Percentiles rank a stretch among this genome's conserved stretches.
Evolutionary conservation across 2,888 invertebrate genomes (phyloP).

Genomic region (Cosmorhoe ocellata): DNA sequence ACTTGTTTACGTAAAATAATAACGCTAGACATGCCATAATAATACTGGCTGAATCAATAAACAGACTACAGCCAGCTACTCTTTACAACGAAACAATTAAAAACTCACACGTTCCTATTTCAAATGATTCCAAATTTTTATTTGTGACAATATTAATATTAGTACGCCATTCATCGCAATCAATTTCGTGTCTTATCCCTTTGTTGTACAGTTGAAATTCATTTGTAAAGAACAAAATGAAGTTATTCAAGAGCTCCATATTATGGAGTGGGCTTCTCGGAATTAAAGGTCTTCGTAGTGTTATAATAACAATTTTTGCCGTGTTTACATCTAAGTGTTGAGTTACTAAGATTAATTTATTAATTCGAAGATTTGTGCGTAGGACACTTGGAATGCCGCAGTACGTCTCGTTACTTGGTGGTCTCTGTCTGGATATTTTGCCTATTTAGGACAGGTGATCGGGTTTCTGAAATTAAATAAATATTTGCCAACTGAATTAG

Average conservation of each 20-base stretch:
- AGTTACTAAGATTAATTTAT: slow-evolving; percentile 56
- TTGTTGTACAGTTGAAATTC: slow-evolving; percentile 28
- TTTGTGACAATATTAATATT: slow-evolving; percentile 41
- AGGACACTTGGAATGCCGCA: slow-evolving; percentile 53
- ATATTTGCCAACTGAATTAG: background rate
- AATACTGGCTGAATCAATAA: slow-evolving; percentile 28
- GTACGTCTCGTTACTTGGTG: slow-evolving; percentile 49
- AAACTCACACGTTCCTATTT: slow-evolving; percentile 63
- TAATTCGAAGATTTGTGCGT: slow-evolving; percentile 73
- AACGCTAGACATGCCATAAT: slow-evolving; percentile 10
- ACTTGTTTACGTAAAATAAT: slow-evolving; percentile 1
- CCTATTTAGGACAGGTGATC: slow-evolving; percentile 15
- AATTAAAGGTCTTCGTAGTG: slow-evolving; percentile 37
- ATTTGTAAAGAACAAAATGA: slow-evolving; percentile 49
- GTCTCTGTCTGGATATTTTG: slow-evolving; percentile 41
- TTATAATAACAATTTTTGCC: slow-evolving; percentile 68
- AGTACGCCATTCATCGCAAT: slow-evolving; percentile 1
- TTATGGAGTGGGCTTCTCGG: slow-evolving; percentile 37
- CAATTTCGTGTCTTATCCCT: slow-evolving; percentile 1
- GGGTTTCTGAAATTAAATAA: slow-evolving; percentile 4
- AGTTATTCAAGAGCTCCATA: slow-evolving; percentile 49
- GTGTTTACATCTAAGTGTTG: slow-evolving; percentile 64
- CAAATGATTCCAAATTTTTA: slow-evolving; percentile 68
- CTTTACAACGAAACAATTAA: slow-evolving; percentile 39
- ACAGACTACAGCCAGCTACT: slow-evolving; percentile 23